Evolutionary conservation across 2,797 vertebrate species (phyloP).

Genomic region (Scarus forsteni): DNA sequence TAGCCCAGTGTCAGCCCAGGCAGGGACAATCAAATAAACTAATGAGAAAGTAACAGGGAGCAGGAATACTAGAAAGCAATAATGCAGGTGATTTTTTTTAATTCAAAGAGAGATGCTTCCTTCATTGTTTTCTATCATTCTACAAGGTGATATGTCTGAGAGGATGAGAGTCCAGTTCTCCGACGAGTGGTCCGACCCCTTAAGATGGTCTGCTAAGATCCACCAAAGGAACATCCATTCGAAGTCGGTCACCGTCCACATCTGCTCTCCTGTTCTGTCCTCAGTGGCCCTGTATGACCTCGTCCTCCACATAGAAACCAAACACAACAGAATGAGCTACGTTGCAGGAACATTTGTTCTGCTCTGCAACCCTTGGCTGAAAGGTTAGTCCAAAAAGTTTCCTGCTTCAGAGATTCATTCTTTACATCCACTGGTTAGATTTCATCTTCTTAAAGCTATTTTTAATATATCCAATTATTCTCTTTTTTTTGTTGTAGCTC

Average conservation of each 20-base stretch:
- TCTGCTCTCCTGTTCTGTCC: conserved; percentile 63
- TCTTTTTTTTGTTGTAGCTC: no score
- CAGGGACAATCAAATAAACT: no score
- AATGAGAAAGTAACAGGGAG: not conserved
- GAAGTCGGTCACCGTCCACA: conserved; percentile 51
- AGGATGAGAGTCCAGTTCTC: conserved; percentile 53
- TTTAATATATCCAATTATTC: no score
- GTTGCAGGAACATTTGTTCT: conserved; percentile 62
- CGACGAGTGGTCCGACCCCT: not conserved
- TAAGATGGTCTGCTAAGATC: conserved; percentile 62
- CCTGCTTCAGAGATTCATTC: not conserved
- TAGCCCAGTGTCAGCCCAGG: no score
- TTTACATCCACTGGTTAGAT: no score
- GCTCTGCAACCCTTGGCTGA: conserved; percentile 78
- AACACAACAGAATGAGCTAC: not conserved
- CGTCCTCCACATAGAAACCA: conserved; percentile 45
- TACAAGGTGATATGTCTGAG: conserved; percentile 46
- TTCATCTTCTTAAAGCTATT: no score
- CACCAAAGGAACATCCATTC: conserved; percentile 8
- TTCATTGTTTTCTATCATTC: not conserved
- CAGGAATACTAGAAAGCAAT: no score
- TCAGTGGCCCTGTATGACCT: conserved; percentile 70
- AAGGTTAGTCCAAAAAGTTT: conserved; percentile 40
- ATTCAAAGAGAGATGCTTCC: not conserved
- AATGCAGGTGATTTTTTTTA: not conserved